Conservation (phyloP, 2,888 invertebrate genomes). For the Tuberolachnus salignus region DNA sequence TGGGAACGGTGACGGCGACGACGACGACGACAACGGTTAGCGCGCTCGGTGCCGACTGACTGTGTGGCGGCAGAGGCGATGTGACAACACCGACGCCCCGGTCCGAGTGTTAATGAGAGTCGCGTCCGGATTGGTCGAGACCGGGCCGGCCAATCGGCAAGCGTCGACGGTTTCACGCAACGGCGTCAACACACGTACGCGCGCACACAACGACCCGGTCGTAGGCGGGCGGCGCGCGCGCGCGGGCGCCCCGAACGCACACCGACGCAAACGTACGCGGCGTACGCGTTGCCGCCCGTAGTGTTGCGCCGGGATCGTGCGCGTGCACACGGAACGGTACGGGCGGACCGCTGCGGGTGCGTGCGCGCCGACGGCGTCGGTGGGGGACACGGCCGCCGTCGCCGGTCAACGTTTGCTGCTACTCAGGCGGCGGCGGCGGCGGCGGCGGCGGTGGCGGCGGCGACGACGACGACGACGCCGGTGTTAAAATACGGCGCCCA, state of each 20-base stretch:
- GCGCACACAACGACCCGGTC: constrained; percentile 26
- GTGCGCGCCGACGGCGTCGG: constrained; percentile 15
- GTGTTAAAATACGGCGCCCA: constrained; percentile 56
- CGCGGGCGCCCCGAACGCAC: constrained; percentile 36
- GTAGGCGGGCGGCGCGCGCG: constrained; percentile 32
- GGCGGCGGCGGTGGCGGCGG: constrained; percentile 14
- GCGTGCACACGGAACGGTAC: background rate
- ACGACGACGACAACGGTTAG: constrained; percentile 49
- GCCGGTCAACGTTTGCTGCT: constrained; percentile 51
- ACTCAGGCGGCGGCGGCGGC: constrained; percentile 39
- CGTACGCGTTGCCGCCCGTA: no score
- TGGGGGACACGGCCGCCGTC: constrained; percentile 46
- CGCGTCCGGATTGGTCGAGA: constrained; percentile 61
- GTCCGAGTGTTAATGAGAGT: constrained; percentile 65
- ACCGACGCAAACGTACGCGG: background rate
- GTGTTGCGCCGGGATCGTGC: no score
- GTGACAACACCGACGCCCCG: constrained; percentile 59
- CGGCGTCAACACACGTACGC: constrained; percentile 54
- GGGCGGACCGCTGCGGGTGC: background rate
- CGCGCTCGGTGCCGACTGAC: constrained; percentile 56
- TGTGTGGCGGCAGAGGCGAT: constrained; percentile 57
- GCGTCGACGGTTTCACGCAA: constrained; percentile 59
- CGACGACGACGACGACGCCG: constrained; percentile 55
- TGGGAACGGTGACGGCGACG: constrained; percentile 13
- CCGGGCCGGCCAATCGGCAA: constrained; percentile 59